These are phyloP conservation scores for Horisme vitalbata DNA, from an alignment of 2,888 invertebrate species.

Conservation along the genomic window DNA sequence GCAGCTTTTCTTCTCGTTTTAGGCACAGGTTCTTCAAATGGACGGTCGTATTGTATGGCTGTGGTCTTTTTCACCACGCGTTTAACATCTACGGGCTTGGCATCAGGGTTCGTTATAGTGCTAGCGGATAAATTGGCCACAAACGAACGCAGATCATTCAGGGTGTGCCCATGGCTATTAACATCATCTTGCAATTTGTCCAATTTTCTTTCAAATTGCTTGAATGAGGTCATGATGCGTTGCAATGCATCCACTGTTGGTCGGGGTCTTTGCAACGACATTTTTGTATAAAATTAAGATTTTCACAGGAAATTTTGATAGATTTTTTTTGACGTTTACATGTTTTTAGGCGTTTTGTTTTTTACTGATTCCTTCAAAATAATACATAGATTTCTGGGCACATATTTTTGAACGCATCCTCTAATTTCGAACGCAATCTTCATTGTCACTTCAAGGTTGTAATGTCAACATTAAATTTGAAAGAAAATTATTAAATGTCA, in stretches of 20 bases:
- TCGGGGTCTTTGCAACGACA: slow-evolving; percentile 43
- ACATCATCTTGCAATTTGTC: slow-evolving; percentile 64
- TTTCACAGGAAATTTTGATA: slow-evolving; percentile 30
- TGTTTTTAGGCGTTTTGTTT: background rate
- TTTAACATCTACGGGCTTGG: slow-evolving; percentile 34
- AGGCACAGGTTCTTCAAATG: slow-evolving; percentile 16
- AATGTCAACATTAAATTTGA: no score
- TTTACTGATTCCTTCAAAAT: no score
- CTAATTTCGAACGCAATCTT: no score
- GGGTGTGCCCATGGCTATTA: slow-evolving; percentile 54
- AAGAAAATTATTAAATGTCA: no score
- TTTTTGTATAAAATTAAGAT: slow-evolving; percentile 18
- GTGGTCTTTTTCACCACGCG: slow-evolving; percentile 37
- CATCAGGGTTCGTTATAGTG: slow-evolving; percentile 36
- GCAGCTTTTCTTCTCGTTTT: slow-evolving; percentile 41
- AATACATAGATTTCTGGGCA: no score
- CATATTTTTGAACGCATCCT: no score
- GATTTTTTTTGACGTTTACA: slow-evolving; percentile 18
- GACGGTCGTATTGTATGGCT: slow-evolving; percentile 44
- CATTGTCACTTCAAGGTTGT: no score
- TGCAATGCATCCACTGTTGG: slow-evolving; percentile 47
- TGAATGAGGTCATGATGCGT: slow-evolving; percentile 52
- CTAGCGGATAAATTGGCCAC: slow-evolving; percentile 48
- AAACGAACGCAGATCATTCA: slow-evolving; percentile 55
- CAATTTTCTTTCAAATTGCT: slow-evolving; percentile 60